These are phyloP conservation scores for Enteromius unitaeniatus DNA, from an alignment of 2,797 vertebrate genomes.

Conservation along the genomic window DNA sequence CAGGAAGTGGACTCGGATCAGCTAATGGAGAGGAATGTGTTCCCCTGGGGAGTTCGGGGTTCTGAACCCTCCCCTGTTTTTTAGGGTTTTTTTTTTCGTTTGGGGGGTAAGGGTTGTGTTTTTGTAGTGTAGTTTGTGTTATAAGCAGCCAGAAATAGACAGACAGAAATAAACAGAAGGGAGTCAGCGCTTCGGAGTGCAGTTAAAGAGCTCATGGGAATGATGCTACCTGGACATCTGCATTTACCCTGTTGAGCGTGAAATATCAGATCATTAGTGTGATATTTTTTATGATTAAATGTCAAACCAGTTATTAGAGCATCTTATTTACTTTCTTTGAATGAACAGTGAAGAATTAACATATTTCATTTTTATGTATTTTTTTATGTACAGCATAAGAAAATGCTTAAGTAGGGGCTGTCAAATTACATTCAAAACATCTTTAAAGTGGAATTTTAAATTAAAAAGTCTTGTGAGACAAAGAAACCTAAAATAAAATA, in stretches of 20 bases:
- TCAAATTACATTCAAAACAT: background rate
- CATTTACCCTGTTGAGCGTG: background rate
- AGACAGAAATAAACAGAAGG: conserved; percentile 56
- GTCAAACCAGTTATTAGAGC: background rate
- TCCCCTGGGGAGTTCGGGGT: conserved; percentile 49
- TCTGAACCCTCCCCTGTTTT: conserved; percentile 60
- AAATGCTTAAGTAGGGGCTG: background rate
- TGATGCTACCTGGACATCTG: conserved; percentile 46
- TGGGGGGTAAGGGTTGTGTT: conserved; percentile 54
- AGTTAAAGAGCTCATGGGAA: conserved; percentile 3
- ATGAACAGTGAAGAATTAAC: background rate
- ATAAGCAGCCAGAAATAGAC: conserved; percentile 51
- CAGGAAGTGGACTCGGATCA: conserved; percentile 65
- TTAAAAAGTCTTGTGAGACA: background rate
- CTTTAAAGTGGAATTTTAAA: background rate
- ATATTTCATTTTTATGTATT: background rate
- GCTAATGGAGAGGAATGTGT: conserved; percentile 64
- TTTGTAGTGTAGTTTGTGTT: conserved; percentile 59
- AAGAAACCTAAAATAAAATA: too few relatives aligned
- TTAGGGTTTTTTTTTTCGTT: conserved; percentile 18
- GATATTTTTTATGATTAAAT: background rate
- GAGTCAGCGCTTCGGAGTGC: conserved; percentile 28
- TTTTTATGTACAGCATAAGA: background rate
- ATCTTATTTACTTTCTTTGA: background rate
- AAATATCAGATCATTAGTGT: background rate